Percentiles rank a stretch among this genome's conserved stretches.
These are phyloP conservation scores for Trachythela sp. DNA, from an alignment of 64 coral and sea anemone species.

Conservation along the genomic window DNA sequence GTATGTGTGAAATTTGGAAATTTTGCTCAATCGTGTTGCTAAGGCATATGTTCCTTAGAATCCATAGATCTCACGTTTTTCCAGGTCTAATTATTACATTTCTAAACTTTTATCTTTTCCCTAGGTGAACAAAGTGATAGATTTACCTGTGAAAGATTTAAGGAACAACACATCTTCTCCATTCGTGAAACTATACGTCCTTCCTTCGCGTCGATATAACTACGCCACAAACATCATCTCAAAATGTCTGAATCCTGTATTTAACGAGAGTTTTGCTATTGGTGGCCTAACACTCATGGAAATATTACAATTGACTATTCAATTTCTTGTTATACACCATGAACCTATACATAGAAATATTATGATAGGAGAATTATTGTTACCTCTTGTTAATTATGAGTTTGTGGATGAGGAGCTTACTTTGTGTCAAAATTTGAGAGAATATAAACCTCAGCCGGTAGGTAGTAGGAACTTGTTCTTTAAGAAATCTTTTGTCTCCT, in stretches of 20 bases:
- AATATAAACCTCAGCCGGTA: constrained; percentile 89
- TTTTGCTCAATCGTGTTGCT: background rate
- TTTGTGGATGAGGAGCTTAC: constrained; percentile 71
- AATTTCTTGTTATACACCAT: constrained; percentile 88
- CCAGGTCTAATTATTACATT: background rate
- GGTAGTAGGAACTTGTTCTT: background rate
- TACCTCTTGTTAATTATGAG: constrained; percentile 62
- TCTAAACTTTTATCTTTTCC: background rate
- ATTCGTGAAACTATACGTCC: constrained; percentile 78
- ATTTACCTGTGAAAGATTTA: constrained; percentile 74
- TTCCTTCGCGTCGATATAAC: constrained; percentile 88
- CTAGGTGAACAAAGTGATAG: constrained; percentile 76
- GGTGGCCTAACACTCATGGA: constrained; percentile 93
- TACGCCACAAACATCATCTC: constrained; percentile 79
- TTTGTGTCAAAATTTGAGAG: constrained; percentile 73
- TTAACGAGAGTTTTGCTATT: constrained; percentile 96
- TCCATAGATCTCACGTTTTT: background rate
- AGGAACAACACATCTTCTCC: constrained; percentile 90
- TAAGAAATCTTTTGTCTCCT: background rate
- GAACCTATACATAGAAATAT: constrained; percentile 87
- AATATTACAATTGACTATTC: constrained; percentile 82
- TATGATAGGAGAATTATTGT: constrained; percentile 85
- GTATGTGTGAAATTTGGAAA: background rate
- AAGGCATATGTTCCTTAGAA: no score
- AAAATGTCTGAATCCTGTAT: constrained; percentile 77